Conservation (phyloP, 2,888 invertebrate genomes). For the Phalangium opilio region DNA sequence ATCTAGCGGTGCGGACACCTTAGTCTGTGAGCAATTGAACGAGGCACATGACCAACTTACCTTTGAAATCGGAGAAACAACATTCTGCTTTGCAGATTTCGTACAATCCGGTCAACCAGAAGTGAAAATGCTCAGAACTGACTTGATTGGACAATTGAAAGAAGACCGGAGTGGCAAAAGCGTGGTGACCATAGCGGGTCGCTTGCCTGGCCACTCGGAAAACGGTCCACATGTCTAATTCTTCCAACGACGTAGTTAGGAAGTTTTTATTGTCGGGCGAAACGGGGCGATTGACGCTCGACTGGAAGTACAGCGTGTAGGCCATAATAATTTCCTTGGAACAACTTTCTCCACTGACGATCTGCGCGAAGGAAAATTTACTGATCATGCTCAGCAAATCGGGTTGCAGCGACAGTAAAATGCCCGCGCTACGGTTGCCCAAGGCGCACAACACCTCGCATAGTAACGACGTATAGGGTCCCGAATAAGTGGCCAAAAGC, state of each 20-base stretch:
- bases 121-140: conserved; percentile 60
- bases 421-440: conserved; percentile 45
- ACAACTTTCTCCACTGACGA: background rate
- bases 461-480: background rate
- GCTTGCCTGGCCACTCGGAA: conserved; percentile 77
- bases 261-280: conserved; percentile 42
- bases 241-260: conserved; percentile 40
- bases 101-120: conserved; percentile 69
- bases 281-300: conserved; percentile 53
- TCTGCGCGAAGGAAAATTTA: background rate
- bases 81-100: conserved; percentile 32
- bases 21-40: conserved; percentile 16
- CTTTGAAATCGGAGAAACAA: conserved; percentile 21
- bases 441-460: conserved; percentile 55
- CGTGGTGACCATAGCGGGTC: conserved; percentile 65
- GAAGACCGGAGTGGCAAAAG: conserved; percentile 49
- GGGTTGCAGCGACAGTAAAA: conserved; percentile 41
- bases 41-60: conserved; percentile 5
- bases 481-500: conserved; percentile 12
- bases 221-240: conserved; percentile 61
- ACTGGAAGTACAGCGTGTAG: conserved; percentile 68
- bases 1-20: too few species aligned
- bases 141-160: conserved; percentile 41
- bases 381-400: conserved; percentile 28
- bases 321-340: conserved; percentile 37